Conservation (phyloP, 1,140 invertebrate genomes). For the Adelges cooleyi region DNA sequence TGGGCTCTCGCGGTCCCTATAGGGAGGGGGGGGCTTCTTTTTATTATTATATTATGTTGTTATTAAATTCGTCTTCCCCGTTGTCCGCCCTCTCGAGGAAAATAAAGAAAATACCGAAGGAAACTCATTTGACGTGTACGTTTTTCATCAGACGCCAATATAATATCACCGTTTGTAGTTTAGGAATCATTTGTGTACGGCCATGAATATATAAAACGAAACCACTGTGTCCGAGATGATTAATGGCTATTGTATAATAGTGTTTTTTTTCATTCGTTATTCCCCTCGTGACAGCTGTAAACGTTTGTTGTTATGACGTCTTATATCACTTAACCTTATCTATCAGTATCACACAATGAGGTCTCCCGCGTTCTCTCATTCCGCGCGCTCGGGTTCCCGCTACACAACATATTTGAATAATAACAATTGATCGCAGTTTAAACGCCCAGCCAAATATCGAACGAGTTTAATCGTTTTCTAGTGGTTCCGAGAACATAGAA, state of each 20-base stretch:
- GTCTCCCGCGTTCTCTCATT: neutral
- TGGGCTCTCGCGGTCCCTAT: neutral
- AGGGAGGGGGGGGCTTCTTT: neutral
- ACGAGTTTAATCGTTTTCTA: neutral
- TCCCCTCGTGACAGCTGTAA: slow-evolving; percentile 14
- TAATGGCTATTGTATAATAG: slow-evolving; percentile 20
- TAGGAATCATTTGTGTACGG: too few relatives aligned
- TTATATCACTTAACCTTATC: slow-evolving; percentile 27
- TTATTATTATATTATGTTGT: slow-evolving; percentile 1
- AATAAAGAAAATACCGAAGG: neutral
- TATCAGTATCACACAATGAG: slow-evolving; percentile 21
- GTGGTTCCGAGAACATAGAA: neutral
- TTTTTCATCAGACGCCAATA: slow-evolving; percentile 8
- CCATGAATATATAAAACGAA: slow-evolving; percentile 4
- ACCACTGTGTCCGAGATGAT: slow-evolving; percentile 13
- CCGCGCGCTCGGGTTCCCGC: too few relatives aligned
- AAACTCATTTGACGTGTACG: neutral
- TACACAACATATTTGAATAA: neutral
- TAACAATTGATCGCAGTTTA: neutral
- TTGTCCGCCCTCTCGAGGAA: neutral
- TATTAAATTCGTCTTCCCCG: slow-evolving; percentile 1
- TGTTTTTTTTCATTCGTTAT: neutral
- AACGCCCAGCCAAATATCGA: too few relatives aligned
- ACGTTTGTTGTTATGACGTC: slow-evolving; percentile 27
- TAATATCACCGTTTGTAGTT: neutral